These are phyloP conservation scores for Sciurus carolinensis DNA, from an alignment of 2,797 vertebrate genomes.

Conservation along the genomic window DNA sequence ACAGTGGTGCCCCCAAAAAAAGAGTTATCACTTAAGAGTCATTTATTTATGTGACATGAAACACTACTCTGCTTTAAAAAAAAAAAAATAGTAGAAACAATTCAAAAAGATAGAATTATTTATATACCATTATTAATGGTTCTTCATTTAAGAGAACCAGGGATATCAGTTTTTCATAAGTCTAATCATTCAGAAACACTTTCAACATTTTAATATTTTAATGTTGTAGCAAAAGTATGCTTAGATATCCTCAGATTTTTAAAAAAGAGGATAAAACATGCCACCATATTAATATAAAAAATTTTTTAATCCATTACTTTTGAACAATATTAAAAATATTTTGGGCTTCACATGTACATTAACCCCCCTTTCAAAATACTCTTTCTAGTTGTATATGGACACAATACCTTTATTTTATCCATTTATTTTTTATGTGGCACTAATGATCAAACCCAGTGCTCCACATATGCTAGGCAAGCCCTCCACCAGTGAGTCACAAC, in stretches of 20 bases:
- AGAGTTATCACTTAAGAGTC: neutral
- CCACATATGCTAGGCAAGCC: no score
- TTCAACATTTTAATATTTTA: slow-evolving; percentile 51
- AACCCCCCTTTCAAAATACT: neutral
- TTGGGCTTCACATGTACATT: neutral
- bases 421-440: no score
- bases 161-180: slow-evolving; percentile 9
- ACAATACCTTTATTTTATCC: no score
- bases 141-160: slow-evolving; percentile 21
- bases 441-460: no score
- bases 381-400: no score
- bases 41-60: neutral
- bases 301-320: slow-evolving; percentile 2
- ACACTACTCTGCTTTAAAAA: neutral
- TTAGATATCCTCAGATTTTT: neutral
- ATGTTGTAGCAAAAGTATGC: neutral
- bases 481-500: no score
- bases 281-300: slow-evolving; percentile 21
- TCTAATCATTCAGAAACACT: neutral
- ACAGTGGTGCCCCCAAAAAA: neutral
- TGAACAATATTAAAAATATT: slow-evolving; percentile 32
- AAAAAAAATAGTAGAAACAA: neutral
- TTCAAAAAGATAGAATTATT: slow-evolving; percentile 43
- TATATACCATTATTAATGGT: neutral
- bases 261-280: slow-evolving; percentile 28